phyloP scores from a whole-genome alignment of 2,113 vertebrate genomes.

The Malurus elegans region DNA sequence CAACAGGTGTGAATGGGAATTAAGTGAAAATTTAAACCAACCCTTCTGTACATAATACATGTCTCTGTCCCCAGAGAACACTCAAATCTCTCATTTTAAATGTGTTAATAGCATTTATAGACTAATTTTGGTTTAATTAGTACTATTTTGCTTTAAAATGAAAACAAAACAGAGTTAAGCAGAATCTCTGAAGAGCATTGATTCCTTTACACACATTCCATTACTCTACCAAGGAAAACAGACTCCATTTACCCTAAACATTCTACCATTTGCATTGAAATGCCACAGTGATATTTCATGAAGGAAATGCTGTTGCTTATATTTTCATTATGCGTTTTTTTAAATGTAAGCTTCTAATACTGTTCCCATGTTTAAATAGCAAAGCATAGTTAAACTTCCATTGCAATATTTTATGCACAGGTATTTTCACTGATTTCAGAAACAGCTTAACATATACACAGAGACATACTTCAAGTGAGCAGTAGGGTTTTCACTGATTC shows the following conservation, averaged over 20 bases:
- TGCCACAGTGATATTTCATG: neutral
- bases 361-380: neutral
- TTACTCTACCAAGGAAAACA: neutral
- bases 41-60: neutral
- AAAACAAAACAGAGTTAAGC: neutral
- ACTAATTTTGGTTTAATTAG: slow-evolving; percentile 3
- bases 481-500: neutral
- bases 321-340: neutral
- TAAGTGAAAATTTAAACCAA: slow-evolving; percentile 5
- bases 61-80: neutral
- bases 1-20: neutral
- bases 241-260: neutral
- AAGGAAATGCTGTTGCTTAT: neutral
- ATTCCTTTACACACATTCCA: neutral
- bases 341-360: neutral
- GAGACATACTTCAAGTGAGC: neutral
- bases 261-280: neutral
- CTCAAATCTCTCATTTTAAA: neutral
- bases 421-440: neutral
- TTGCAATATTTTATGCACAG: neutral
- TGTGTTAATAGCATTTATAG: neutral
- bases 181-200: neutral
- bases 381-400: neutral
- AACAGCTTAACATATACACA: neutral
- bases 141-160: neutral